These are phyloP conservation scores for Cryptomyrus ogoouensis DNA, from an alignment of 2,113 vertebrate genomes.

Conservation along the genomic window DNA sequence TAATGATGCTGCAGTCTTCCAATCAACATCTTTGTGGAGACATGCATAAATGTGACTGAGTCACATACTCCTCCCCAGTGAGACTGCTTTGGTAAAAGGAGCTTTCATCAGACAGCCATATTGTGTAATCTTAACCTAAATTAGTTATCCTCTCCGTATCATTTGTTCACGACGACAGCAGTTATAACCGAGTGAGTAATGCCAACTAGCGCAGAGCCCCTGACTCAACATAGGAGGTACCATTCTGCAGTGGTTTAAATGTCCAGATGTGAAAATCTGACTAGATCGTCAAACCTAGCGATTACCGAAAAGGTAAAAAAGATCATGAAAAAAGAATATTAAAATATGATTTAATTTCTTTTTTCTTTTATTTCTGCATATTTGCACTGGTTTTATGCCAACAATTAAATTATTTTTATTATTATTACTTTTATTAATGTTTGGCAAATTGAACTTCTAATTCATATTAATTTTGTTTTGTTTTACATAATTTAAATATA, in stretches of 20 bases:
- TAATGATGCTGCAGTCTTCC: background rate
- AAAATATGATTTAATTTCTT: background rate
- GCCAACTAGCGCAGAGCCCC: background rate
- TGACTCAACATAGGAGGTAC: background rate
- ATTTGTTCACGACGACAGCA: background rate
- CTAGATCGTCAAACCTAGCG: background rate
- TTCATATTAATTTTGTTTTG: background rate
- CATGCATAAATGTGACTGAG: background rate
- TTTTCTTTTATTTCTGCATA: background rate
- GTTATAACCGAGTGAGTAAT: background rate
- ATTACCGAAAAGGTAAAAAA: background rate
- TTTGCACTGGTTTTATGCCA: background rate
- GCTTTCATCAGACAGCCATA: background rate
- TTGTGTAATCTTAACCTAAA: background rate
- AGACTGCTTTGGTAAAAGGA: background rate
- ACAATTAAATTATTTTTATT: background rate
- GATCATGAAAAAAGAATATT: background rate
- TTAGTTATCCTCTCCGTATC: background rate
- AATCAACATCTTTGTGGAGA: background rate
- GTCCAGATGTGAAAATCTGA: background rate
- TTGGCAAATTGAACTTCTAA: background rate
- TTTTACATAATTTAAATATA: too few species aligned
- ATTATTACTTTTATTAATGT: background rate
- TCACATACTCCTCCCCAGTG: background rate
- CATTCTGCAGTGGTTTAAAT: background rate